Percentiles rank a stretch among this genome's conserved stretches.
Evolutionary conservation across 2,888 invertebrate genomes (phyloP).

Genomic region (Epsilonema sp.): DNA sequence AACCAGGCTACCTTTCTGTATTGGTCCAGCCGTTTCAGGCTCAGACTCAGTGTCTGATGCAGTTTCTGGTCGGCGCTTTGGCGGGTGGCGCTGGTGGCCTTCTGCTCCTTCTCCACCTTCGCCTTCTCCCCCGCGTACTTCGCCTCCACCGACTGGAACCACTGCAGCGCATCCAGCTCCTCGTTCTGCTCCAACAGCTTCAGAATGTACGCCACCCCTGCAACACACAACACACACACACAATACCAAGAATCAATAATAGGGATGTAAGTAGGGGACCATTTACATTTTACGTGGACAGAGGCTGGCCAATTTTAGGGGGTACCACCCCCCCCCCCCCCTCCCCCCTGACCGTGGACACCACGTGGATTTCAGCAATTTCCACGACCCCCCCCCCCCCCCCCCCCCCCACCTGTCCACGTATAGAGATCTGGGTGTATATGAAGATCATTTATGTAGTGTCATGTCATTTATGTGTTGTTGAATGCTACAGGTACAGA

Average conservation of each 20-base stretch:
- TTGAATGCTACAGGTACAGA: too few relatives aligned
- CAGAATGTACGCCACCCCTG: constrained; percentile 64
- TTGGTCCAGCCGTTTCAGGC: constrained; percentile 59
- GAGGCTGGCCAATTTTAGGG: too few relatives aligned
- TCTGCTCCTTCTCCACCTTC: constrained; percentile 25
- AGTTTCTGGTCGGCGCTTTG: constrained; percentile 49
- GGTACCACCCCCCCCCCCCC: too few relatives aligned
- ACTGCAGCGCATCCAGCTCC: constrained; percentile 75
- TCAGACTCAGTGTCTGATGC: constrained; percentile 72
- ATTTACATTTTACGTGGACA: too few relatives aligned
- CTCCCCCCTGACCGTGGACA: too few relatives aligned
- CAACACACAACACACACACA: background rate
- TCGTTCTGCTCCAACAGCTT: constrained; percentile 64
- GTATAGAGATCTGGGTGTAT: too few relatives aligned
- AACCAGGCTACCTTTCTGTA: constrained; percentile 41
- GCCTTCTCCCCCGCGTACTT: constrained; percentile 46
- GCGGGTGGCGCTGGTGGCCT: constrained; percentile 15
- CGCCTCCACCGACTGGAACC: constrained; percentile 68
- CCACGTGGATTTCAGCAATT: too few relatives aligned
- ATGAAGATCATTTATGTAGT: too few relatives aligned
- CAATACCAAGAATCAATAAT: background rate
- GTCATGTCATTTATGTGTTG: too few relatives aligned
- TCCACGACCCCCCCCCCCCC: too few relatives aligned
- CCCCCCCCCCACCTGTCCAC: too few relatives aligned
- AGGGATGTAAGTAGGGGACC: too few relatives aligned